Conservation (phyloP, 64 coral and sea anemone genomes). For the Platygyra sinensis region DNA sequence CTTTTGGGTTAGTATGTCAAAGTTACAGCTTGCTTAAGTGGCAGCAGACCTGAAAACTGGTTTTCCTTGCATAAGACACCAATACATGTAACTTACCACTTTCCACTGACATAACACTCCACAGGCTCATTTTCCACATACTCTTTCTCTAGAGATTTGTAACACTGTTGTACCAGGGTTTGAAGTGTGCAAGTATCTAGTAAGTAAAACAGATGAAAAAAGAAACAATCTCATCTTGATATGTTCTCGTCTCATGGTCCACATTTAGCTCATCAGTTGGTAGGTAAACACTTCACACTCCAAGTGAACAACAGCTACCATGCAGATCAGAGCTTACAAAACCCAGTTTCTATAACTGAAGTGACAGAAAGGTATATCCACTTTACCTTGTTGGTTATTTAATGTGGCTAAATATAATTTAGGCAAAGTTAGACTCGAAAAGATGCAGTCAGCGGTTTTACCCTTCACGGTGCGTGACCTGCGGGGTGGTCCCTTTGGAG, state of each 20-base stretch:
- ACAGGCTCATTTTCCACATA: slow-evolving; percentile 14
- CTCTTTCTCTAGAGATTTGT: slow-evolving; percentile 6
- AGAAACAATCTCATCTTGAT: neutral
- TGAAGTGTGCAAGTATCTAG: slow-evolving; percentile 14
- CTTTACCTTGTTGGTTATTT: no score
- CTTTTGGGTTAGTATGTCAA: no score
- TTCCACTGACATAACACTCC: neutral
- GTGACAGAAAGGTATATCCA: no score
- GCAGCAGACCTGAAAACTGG: no score
- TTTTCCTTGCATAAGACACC: no score
- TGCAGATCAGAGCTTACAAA: no score
- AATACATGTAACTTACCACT: slow-evolving; percentile 9
- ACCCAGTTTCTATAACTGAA: neutral
- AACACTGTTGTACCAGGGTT: neutral
- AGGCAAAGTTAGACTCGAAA: no score
- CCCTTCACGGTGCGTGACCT: no score
- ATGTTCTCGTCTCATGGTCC: neutral
- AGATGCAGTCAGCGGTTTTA: no score
- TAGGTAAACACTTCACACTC: neutral
- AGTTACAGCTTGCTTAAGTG: no score
- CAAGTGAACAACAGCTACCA: neutral
- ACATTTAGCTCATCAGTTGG: neutral
- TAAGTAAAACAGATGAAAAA: neutral
- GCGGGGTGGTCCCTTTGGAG: no score
- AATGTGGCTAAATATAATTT: no score